Evolutionary conservation across 2,797 vertebrate species (phyloP).

Genomic region (Danio kyathit): DNA sequence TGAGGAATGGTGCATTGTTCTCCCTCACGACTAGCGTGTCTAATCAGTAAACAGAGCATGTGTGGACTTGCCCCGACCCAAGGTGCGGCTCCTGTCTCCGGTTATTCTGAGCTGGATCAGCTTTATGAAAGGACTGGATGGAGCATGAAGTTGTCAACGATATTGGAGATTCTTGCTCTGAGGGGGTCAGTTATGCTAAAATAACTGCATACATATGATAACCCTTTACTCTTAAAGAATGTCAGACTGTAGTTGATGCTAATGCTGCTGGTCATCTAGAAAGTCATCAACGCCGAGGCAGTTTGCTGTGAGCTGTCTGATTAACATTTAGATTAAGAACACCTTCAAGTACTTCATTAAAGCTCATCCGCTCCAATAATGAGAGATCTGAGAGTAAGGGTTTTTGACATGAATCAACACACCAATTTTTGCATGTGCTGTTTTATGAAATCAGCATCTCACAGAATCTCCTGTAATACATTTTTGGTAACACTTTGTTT

Average conservation of each 20-base stretch:
- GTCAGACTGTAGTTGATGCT: not conserved
- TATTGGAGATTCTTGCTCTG: conserved; percentile 24
- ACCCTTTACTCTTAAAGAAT: not conserved
- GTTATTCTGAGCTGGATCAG: conserved; percentile 53
- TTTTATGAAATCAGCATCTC: not conserved
- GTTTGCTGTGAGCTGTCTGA: conserved; percentile 21
- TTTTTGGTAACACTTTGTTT: no score
- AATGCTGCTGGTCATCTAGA: not conserved
- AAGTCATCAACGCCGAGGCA: not conserved
- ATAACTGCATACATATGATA: conserved; percentile 19
- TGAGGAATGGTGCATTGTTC: conserved; percentile 62
- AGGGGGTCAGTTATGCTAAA: conserved; percentile 26
- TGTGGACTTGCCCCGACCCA: conserved; percentile 59
- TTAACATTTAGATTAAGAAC: conserved; percentile 58
- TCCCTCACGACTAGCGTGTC: conserved; percentile 52
- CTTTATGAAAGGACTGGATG: conserved; percentile 36
- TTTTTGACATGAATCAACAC: conserved; percentile 8
- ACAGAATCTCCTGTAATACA: conserved; percentile 2
- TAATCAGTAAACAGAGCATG: conserved; percentile 69
- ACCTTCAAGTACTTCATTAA: conserved; percentile 53
- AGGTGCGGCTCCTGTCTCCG: conserved; percentile 57
- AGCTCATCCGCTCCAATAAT: conserved; percentile 48
- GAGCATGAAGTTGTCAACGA: conserved; percentile 40
- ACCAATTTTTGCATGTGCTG: not conserved
- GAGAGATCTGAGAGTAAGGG: conserved; percentile 3